phyloP scores from a whole-genome alignment of 2,888 invertebrate genomes.

The Allophyes oxyacanthae region DNA sequence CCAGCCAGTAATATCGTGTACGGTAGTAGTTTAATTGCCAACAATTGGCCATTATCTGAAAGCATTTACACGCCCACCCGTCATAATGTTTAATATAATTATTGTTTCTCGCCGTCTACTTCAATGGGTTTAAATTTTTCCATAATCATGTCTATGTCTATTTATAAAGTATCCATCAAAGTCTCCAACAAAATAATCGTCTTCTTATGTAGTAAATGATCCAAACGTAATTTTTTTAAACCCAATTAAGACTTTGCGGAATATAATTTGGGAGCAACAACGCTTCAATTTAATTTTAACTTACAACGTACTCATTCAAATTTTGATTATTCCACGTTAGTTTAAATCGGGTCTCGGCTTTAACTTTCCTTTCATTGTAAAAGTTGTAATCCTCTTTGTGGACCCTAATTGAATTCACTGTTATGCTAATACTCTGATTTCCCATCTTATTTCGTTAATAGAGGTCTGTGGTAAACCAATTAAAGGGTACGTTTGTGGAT shows the following conservation, averaged over 20 bases:
- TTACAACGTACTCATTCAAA: constrained; percentile 80
- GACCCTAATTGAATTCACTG: constrained; percentile 89
- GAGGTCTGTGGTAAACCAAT: constrained; percentile 88
- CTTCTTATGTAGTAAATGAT: too few species aligned
- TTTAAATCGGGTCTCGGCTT: constrained; percentile 80
- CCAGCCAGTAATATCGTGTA: constrained; percentile 71
- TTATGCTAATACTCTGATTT: constrained; percentile 89
- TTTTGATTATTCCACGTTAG: constrained; percentile 87
- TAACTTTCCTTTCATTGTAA: constrained; percentile 88
- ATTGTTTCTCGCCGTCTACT: constrained; percentile 64
- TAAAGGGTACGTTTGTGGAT: constrained; percentile 87
- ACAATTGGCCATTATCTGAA: constrained; percentile 77
- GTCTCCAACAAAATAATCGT: too few species aligned
- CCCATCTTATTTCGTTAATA: constrained; percentile 89
- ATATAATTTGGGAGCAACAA: constrained; percentile 44
- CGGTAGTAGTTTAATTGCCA: constrained; percentile 78
- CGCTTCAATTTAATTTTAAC: constrained; percentile 79
- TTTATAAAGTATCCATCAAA: too few species aligned
- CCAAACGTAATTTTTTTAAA: too few species aligned
- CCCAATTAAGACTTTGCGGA: constrained; percentile 25
- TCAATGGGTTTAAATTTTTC: constrained; percentile 40
- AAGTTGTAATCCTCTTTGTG: constrained; percentile 90
- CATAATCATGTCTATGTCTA: constrained; percentile 22
- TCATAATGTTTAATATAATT: constrained; percentile 71
- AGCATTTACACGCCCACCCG: constrained; percentile 74